A percentile compares a stretch with the other conserved stretches of the same genome.
phyloP scores from a whole-genome alignment of 2,113 vertebrate species.

The Scatophagus argus region DNA sequence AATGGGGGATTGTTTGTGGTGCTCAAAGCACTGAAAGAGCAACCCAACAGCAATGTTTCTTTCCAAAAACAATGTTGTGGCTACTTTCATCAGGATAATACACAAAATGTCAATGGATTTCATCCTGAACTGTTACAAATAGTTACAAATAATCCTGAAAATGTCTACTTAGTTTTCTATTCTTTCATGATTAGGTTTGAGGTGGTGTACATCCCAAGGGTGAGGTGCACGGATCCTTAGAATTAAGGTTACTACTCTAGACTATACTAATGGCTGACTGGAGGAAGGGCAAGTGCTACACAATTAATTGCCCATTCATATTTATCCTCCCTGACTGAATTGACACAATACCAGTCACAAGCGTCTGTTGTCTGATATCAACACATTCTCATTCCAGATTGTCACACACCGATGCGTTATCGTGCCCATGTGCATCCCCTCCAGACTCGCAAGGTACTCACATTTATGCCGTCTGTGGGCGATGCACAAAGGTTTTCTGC shows the following conservation, averaged over 20 bases:
- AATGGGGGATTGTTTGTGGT: background rate
- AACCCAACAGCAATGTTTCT: background rate
- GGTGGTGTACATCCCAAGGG: no score
- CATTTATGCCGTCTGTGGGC: no score
- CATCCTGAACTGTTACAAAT: background rate
- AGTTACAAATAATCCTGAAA: background rate
- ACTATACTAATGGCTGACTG: no score
- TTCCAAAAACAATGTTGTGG: background rate
- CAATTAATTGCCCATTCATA: no score
- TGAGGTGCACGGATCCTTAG: no score
- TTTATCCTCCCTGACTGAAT: background rate
- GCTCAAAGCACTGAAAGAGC: background rate
- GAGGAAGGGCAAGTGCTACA: background rate
- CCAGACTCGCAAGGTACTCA: no score
- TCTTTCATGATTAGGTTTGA: no score
- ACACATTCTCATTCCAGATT: no score
- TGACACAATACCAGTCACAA: background rate
- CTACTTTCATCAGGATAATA: background rate
- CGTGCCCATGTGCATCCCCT: no score
- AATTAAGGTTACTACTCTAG: no score
- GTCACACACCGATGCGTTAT: no score
- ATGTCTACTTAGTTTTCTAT: background rate
- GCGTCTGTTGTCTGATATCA: background rate
- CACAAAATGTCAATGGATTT: background rate
- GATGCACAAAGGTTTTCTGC: no score